Conservation (phyloP, 2,888 invertebrate species). For the Callinectes sapidus region DNA sequence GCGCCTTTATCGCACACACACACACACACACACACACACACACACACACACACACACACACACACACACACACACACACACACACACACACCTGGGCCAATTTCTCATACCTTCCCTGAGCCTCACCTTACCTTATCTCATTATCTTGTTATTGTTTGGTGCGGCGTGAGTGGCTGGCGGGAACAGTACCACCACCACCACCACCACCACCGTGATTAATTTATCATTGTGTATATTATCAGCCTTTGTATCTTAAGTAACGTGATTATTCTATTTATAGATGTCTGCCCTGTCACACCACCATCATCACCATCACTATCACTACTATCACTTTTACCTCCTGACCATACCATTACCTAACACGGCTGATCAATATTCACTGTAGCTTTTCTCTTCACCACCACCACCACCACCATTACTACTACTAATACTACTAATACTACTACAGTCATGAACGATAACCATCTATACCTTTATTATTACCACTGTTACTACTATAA, state of each 20-base stretch:
- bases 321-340: not conserved
- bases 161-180: not conserved
- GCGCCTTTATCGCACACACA: too few species aligned
- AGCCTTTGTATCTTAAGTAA: too few species aligned
- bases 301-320: not conserved
- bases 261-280: too few species aligned
- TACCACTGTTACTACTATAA: too few species aligned
- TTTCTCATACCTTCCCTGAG: not conserved
- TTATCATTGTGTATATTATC: too few species aligned
- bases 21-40: not conserved
- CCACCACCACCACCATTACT: not conserved
- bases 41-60: conserved; percentile 14
- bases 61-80: conserved; percentile 36
- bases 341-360: too few species aligned
- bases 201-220: conserved; percentile 38
- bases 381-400: not conserved
- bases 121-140: conserved; percentile 4
- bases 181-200: not conserved
- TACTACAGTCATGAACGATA: too few species aligned
- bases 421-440: too few species aligned
- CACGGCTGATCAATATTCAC: too few species aligned
- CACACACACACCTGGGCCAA: not conserved
- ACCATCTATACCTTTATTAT: too few species aligned
- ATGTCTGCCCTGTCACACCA: not conserved
- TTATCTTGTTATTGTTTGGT: conserved; percentile 31